Percentiles rank a stretch among this genome's conserved stretches.
Evolutionary conservation across 2,888 invertebrate species (phyloP).

Genomic region (Cephus pygmeus): DNA sequence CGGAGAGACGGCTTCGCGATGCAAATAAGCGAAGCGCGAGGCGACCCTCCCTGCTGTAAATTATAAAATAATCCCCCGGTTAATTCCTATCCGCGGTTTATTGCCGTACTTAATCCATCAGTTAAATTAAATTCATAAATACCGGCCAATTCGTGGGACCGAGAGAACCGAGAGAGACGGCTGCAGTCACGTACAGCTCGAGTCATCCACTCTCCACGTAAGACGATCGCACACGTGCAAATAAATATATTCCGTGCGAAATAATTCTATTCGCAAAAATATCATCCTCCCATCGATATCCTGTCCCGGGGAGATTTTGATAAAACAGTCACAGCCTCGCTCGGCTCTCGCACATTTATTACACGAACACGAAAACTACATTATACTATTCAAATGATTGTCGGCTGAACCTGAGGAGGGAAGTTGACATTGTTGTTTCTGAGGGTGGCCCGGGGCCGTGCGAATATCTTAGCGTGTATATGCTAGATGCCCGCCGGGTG

Average conservation of each 20-base stretch:
- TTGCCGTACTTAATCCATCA: constrained; percentile 51
- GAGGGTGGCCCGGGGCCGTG: constrained; percentile 54
- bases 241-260: background rate
- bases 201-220: background rate
- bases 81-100: constrained; percentile 58
- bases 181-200: background rate
- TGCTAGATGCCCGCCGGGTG: constrained; percentile 38
- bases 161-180: background rate
- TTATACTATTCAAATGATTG: constrained; percentile 60
- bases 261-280: background rate
- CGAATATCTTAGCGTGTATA: constrained; percentile 57
- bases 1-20: constrained; percentile 32
- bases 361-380: constrained; percentile 55
- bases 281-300: background rate
- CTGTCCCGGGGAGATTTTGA: background rate
- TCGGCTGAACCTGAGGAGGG: constrained; percentile 44
- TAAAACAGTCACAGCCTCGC: background rate
- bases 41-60: constrained; percentile 53
- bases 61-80: constrained; percentile 60
- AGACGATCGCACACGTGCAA: background rate
- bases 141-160: constrained; percentile 31
- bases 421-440: constrained; percentile 65
- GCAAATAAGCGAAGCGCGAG: constrained; percentile 48
- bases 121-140: constrained; percentile 56
- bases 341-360: background rate